Evolutionary conservation across 2,888 invertebrate genomes (phyloP).

Genomic region (Chymomyza amoena): DNA sequence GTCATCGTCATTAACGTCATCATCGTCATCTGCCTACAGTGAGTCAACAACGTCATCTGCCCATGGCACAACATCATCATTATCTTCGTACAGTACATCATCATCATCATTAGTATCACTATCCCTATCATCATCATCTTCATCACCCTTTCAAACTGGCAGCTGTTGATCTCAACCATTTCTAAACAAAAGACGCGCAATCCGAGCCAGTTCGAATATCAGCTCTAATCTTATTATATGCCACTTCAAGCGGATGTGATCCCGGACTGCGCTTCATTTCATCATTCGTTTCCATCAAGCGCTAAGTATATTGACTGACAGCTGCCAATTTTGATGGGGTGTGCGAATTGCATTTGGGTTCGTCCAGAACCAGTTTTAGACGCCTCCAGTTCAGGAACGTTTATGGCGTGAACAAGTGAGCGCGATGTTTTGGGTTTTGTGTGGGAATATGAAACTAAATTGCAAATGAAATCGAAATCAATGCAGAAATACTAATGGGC

Average conservation of each 20-base stretch:
- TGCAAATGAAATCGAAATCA: not conserved
- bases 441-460: not conserved
- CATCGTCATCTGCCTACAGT: no score
- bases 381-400: not conserved
- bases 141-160: conserved; percentile 25
- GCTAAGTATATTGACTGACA: conserved; percentile 33
- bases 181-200: conserved; percentile 41
- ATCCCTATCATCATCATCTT: conserved; percentile 5
- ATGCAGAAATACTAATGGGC: not conserved
- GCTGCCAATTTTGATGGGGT: conserved; percentile 16
- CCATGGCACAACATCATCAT: not conserved
- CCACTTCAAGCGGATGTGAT: conserved; percentile 58
- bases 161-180: conserved; percentile 43
- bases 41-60: conserved; percentile 6
- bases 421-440: not conserved
- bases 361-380: not conserved
- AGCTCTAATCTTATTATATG: conserved; percentile 59
- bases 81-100: conserved; percentile 3
- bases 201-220: conserved; percentile 29
- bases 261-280: conserved; percentile 25
- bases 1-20: conserved; percentile 23
- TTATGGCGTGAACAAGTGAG: not conserved
- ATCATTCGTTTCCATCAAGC: conserved; percentile 18
- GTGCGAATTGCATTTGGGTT: not conserved
- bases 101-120: conserved; percentile 7